phyloP scores from a whole-genome alignment of 2,888 invertebrate genomes.

The Drosophila siamana region DNA sequence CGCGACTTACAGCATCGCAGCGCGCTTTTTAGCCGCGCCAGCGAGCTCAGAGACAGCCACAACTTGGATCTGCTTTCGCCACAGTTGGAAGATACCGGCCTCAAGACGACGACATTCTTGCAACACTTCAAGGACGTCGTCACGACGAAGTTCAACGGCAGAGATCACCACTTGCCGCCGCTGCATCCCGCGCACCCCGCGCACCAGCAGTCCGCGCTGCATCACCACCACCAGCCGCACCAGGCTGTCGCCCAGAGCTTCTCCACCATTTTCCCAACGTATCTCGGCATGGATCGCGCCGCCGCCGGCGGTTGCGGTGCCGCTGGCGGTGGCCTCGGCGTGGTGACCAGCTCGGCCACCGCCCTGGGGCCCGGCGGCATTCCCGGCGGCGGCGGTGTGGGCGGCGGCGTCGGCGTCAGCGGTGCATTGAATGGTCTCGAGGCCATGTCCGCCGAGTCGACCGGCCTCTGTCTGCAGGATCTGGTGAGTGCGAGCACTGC shows the following conservation, averaged over 20 bases:
- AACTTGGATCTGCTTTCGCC: conserved; percentile 79
- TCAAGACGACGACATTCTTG: conserved; percentile 85
- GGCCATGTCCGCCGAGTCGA: conserved; percentile 87
- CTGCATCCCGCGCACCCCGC: conserved; percentile 80
- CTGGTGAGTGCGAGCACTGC: conserved; percentile 87
- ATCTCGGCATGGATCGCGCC: conserved; percentile 84
- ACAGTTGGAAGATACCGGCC: conserved; percentile 84
- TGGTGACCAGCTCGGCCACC: conserved; percentile 69
- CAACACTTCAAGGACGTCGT: conserved; percentile 85
- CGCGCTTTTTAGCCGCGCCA: conserved; percentile 57
- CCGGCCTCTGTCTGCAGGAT: conserved; percentile 90
- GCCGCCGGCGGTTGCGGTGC: conserved; percentile 78
- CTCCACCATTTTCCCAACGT: conserved; percentile 85
- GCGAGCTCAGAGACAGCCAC: conserved; percentile 73
- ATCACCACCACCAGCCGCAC: conserved; percentile 83
- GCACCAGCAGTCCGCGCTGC: conserved; percentile 81
- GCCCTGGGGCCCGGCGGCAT: conserved; percentile 79
- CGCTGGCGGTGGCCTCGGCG: conserved; percentile 73
- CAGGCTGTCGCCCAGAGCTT: conserved; percentile 84
- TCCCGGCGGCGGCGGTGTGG: conserved; percentile 56
- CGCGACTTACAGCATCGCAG: conserved; percentile 59
- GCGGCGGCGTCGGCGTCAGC: conserved; percentile 60
- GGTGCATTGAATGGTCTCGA: conserved; percentile 85
- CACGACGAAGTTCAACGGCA: conserved; percentile 85
- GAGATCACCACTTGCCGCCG: conserved; percentile 83